Base-by-base conservation (phyloP, 1,140 invertebrate genomes). In the Papilio aristodemus region DNA sequence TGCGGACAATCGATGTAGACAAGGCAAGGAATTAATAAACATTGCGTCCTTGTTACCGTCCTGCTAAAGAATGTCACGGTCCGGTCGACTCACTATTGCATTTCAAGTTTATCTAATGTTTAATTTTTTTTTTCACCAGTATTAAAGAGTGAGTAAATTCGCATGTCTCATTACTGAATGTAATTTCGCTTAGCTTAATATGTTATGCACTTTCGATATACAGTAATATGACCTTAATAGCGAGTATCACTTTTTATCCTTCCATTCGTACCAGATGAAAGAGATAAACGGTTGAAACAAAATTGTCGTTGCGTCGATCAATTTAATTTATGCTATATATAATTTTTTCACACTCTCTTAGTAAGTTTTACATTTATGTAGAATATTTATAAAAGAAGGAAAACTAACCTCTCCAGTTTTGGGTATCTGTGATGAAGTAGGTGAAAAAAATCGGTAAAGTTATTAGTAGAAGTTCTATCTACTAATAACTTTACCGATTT, bases 211-310 rank as follows among this genome's bases (percentile, higher is more conserved):
- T 22, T 54, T 54, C 19, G 22, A 54, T 54, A 54, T 54, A 54
- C 46, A 54, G 46, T 54, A 54, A 54, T 54, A 22, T 10, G 46
- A 25, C 46, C 46, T 54, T 54, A 54, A 54, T 54, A 22, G 46
- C 46, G 19, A 25, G 19, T 54, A 54, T 54, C 46, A 25, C 46
- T 54, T 54, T 54, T 19, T 11, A 54, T 0, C 10, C 8, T 46
- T 22, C 46, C 41, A 25, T 4, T 54, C 22, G 19, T 54, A 0
- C 19, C 22, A 22, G 46, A 54, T 54, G 22, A 46, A 46, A 14
- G 17, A 50, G 17, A 50, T 50, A 22, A 11, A 22, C 19, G 9
- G 17, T 10, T 17, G 22, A 50, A 50, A 50, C 3, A 17, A 50
- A 50, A 50, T 17, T 50, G 14, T 19, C 17, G 1, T 2, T 6